phyloP scores from a whole-genome alignment of 2,797 vertebrate species.

The Naso thynnoides region DNA sequence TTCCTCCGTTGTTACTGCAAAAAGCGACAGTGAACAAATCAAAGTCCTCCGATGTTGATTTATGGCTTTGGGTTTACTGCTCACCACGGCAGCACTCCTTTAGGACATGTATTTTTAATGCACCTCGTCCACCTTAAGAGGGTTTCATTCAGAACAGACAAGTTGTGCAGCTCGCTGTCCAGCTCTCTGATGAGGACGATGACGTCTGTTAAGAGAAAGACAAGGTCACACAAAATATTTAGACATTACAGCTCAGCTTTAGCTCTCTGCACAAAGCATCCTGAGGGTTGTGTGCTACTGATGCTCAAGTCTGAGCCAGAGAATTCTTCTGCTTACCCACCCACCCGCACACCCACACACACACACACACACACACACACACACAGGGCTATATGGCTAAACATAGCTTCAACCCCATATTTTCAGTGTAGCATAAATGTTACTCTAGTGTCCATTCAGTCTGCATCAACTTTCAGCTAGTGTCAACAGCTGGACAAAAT shows the following conservation, averaged over 20 bases:
- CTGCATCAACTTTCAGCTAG: neutral
- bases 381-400: too few species aligned
- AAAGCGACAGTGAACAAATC: slow-evolving; percentile 70
- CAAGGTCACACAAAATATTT: slow-evolving; percentile 64
- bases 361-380: neutral
- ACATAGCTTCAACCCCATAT: too few species aligned
- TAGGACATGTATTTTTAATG: slow-evolving; percentile 75
- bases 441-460: neutral
- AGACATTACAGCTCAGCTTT: slow-evolving; percentile 15
- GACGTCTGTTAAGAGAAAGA: slow-evolving; percentile 70
- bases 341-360: too few species aligned
- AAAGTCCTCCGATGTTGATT: slow-evolving; percentile 68
- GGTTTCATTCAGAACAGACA: slow-evolving; percentile 45
- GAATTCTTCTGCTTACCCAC: neutral
- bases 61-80: slow-evolving; percentile 46
- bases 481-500: neutral
- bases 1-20: slow-evolving; percentile 50
- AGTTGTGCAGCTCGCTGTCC: slow-evolving; percentile 31
- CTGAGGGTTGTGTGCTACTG: neutral
- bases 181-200: slow-evolving; percentile 3
- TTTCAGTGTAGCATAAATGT: neutral
- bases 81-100: slow-evolving; percentile 45
- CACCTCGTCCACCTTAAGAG: slow-evolving; percentile 41
- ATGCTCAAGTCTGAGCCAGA: neutral
- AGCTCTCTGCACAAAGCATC: neutral